Evolutionary conservation across 35 echinoderm and acorn worm species (phyloP), one percentile per base, ranked within the genome.

Genomic region (Lytechinus variegatus): DNA sequence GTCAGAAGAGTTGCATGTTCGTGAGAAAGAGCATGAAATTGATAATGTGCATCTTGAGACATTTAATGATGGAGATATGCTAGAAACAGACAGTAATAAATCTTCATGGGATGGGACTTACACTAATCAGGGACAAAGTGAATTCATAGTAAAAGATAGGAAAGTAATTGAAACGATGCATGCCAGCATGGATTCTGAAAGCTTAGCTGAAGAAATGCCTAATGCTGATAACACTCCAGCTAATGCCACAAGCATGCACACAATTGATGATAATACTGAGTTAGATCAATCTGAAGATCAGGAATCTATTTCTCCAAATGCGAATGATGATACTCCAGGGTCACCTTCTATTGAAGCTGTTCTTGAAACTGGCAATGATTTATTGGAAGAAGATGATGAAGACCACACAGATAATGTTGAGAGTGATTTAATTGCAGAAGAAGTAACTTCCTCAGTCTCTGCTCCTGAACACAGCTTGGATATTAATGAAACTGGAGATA

Each of bases 151-250:
- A n/a, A 79, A 79, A 21, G 66, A 79, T 58, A 13, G 56, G 19
- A n/a, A n/a, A 79, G 4, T 79, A 24, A 24, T 79, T 79, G 66
- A 79, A 79, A 79, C 66, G 24, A 24, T 24, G 66, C 66, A 79
- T 79, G 66, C 21, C 66, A 79, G 66, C 66, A 79, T 79, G 66
- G 66, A 19, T 24, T 79, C 66, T 79, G 66, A 79, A 79, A 79
- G 66, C 66, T 79, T 79, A 5, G 66, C 66, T 79, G 66, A 79
- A 79, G 19, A 79, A 79, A 79, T 79, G 66, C 66, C 66, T 79
- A 79, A 79, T 79, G 66, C 66, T 24, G 66, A 79, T 79, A 79
- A 79, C 66, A 79, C 66, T 79, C 66, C 66, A 79, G 66, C 66
- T 79, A 27, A 24, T 79, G 66, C 66, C 21, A 24, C 66, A 79